A percentile compares a stretch with the other conserved stretches of the same genome.
phyloP scores from a whole-genome alignment of 2,888 invertebrate genomes.

The Nemurella pictetii region DNA sequence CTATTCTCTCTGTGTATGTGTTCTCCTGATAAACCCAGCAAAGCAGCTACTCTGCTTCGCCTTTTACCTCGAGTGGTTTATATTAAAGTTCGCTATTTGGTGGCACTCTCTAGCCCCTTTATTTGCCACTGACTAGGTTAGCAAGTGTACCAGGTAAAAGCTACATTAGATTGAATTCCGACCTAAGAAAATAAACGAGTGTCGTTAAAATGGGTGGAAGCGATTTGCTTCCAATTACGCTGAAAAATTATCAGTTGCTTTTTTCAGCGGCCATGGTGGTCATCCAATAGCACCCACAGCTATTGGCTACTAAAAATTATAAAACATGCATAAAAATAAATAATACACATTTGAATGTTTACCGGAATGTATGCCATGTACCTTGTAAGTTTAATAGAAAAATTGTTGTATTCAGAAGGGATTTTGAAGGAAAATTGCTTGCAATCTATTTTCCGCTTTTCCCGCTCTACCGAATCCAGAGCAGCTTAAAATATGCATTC shows the following conservation, averaged over 20 bases:
- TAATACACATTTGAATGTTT: too few relatives aligned
- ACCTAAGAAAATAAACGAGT: neutral
- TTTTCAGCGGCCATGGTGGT: too few relatives aligned
- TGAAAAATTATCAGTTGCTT: too few relatives aligned
- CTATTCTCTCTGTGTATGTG: conserved; percentile 4
- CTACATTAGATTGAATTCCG: neutral
- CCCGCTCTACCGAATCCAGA: neutral
- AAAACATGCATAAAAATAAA: too few relatives aligned
- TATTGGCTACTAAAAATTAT: too few relatives aligned
- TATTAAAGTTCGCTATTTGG: neutral
- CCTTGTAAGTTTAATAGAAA: too few relatives aligned
- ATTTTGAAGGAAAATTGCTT: too few relatives aligned
- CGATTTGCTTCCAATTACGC: too few relatives aligned
- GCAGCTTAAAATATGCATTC: neutral
- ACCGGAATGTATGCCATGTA: too few relatives aligned
- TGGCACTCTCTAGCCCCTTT: neutral
- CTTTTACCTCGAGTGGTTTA: conserved; percentile 10
- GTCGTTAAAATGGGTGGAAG: neutral
- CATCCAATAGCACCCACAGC: too few relatives aligned
- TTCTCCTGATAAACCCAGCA: conserved; percentile 12
- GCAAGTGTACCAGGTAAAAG: neutral
- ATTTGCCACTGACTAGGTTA: neutral
- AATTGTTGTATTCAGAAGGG: too few relatives aligned
- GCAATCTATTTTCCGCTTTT: neutral
- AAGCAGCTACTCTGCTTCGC: neutral